Percentiles rank a stretch among this genome's conserved stretches.
Evolutionary conservation across 2,113 vertebrate species (phyloP).

Genomic region (Dascyllus trimaculatus): DNA sequence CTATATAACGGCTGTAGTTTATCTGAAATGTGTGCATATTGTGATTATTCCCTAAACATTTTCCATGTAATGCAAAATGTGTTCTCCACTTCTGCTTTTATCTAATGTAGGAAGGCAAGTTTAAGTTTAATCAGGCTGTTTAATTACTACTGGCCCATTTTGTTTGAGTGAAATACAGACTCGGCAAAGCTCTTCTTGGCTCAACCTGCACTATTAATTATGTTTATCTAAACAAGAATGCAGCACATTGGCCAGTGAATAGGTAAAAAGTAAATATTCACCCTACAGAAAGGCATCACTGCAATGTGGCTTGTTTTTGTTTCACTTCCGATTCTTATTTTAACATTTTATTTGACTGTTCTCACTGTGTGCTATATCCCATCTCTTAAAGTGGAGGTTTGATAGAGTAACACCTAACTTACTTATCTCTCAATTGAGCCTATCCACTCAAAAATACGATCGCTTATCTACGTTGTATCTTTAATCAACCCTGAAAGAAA

Average conservation of each 20-base stretch:
- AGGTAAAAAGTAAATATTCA: slow-evolving; percentile 19
- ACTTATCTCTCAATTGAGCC: slow-evolving; percentile 37
- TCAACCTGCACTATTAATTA: slow-evolving; percentile 13
- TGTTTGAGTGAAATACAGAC: slow-evolving; percentile 17
- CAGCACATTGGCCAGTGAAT: slow-evolving; percentile 11
- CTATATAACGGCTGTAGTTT: not conserved
- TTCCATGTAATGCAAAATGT: not conserved
- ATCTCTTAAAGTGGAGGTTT: slow-evolving; percentile 35
- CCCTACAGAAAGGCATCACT: slow-evolving; percentile 13
- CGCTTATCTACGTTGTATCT: slow-evolving; percentile 42
- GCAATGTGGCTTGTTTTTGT: slow-evolving; percentile 41
- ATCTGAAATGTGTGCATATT: not conserved
- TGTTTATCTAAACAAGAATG: slow-evolving; percentile 36
- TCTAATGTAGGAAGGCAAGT: not conserved
- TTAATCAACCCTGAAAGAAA: slow-evolving; percentile 58
- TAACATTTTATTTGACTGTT: slow-evolving; percentile 38
- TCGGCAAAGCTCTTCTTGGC: slow-evolving; percentile 1
- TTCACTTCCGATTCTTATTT: not conserved
- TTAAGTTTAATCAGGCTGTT: slow-evolving; percentile 9
- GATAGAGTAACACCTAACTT: slow-evolving; percentile 20
- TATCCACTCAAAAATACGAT: slow-evolving; percentile 29
- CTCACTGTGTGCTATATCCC: slow-evolving; percentile 17
- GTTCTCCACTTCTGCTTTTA: not conserved
- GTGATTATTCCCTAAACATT: not conserved
- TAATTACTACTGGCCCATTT: slow-evolving; percentile 9